Base-by-base conservation (phyloP, 1,140 invertebrate species). In the Alviniconcha marisindica region DNA sequence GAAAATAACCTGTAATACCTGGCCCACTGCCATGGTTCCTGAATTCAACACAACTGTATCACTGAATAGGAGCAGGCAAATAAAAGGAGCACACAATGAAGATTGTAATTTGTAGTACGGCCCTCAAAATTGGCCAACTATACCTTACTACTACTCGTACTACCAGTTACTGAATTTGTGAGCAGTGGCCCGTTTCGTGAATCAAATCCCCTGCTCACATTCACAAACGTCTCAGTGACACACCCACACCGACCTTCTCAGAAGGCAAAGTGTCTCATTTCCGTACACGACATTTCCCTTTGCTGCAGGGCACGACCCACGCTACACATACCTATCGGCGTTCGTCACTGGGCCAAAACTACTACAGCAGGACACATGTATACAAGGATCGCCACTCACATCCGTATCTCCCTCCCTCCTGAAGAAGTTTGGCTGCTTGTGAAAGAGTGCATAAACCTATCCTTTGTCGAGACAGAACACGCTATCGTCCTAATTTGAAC, bases 341-440 rank as follows among this genome's bases (percentile, higher is more conserved):
- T 28, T 74, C 15, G 71, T 74, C 71, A 74, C 71, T 74, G 71
- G 38, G 71, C 44, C 71, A 74, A 36, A n/a, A 74, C 71, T 15
- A 60, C 28, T 7, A n/a, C 63, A 24, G 24, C 10, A 24, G 28
- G 63, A 14, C 7, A 36, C 14, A 12, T n/a, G 24, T n/a, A 18
- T n/a, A 60, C 56, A 60, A 18, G 21, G 15, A n/a, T 51, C 48
- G 21, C 48, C 7, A 51, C 10, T 51, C 48, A 12, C 28, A n/a
- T 60, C 18, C n/a, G 4, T n/a, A n/a, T n/a, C n/a, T n/a, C 14
- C 28, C 21, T 60, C 56, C n/a, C 28, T 7, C 0, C 56, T n/a
- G 56, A 21, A 24, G 56, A 18, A 60, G 24, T n/a, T 60, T 18
- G 14, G 15, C 21, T 24, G 56, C 28, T 60, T 21, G 18, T 24